Conservation (phyloP, 2,797 vertebrate genomes). For the Scomberomorus guttatus region DNA sequence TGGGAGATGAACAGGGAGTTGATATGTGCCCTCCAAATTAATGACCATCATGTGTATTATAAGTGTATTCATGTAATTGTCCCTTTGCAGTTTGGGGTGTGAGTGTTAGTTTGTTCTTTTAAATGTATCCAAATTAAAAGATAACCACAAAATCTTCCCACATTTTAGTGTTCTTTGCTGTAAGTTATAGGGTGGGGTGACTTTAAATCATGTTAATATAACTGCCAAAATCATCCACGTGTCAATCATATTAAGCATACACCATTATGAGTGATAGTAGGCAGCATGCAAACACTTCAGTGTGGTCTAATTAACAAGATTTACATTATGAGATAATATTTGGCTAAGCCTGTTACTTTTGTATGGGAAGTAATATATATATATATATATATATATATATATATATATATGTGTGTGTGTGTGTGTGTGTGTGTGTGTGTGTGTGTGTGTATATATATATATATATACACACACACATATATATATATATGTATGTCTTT, state of each 20-base stretch:
- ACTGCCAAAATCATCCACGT: neutral
- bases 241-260: neutral
- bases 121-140: neutral
- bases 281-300: no score
- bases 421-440: no score
- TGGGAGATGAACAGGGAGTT: neutral
- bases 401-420: no score
- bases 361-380: neutral
- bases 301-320: neutral
- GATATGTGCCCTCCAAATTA: neutral
- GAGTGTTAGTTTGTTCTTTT: slow-evolving; percentile 7
- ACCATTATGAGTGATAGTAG: neutral
- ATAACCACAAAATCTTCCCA: neutral
- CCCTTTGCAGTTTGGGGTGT: slow-evolving; percentile 5
- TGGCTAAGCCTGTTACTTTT: neutral
- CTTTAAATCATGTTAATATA: neutral
- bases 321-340: neutral
- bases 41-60: neutral
- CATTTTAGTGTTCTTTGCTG: neutral
- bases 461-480: no score
- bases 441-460: no score
- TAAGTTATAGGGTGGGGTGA: neutral
- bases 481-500: neutral
- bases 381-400: no score
- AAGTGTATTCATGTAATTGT: neutral